Evolutionary conservation across 2,113 vertebrate species (phyloP), one percentile per base, ranked within the genome.

Genomic region (Anarrhichthys ocellatus): DNA sequence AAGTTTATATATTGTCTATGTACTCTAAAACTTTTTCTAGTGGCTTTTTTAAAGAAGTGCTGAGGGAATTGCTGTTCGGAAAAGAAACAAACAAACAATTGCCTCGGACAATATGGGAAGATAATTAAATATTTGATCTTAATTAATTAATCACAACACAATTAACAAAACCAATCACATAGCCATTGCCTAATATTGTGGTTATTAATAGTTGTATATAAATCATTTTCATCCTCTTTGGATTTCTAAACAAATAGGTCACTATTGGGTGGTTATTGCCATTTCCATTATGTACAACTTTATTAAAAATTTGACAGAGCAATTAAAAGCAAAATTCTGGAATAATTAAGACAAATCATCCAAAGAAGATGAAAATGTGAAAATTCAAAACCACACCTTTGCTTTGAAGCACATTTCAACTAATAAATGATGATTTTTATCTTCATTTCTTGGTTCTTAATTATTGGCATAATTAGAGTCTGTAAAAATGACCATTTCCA

Each of bases 151-250:
- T 18, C 73, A 65, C 54, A 79, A 84, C 78, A 27, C 63, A 84
- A 77, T 88, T 78, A 81, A 86, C 67, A 73, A 78, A 90, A 78
- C 2, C 40, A 73, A 78, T 69, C 70, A 73, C 8, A 74, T 22
- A 71, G 46, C 9, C 15, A 29, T 36, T 76, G 42, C 22, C 13
- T 48, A 73, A 36, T 42, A 59, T n/a, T 81, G 34, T 68, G n/a
- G 13, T 36, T 58, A 46, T 64, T 74, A 50, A 66, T 77, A 36
- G 3, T 24, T 64, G 48, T 20, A 18, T 50, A 13, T 65, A n/a
- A 42, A 15, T 72, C 1, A 24, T 38, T 29, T 52, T 46, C 0
- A 29, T 32, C 18, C 9, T 54, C 24, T 13, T 64, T 18, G 1
- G 4, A n/a, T 18, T 48, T 54, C 1, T n/a, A 6, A 32, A 76